Evolutionary conservation across 2,888 invertebrate species (phyloP).

Genomic region (Hyppa rectilinea): DNA sequence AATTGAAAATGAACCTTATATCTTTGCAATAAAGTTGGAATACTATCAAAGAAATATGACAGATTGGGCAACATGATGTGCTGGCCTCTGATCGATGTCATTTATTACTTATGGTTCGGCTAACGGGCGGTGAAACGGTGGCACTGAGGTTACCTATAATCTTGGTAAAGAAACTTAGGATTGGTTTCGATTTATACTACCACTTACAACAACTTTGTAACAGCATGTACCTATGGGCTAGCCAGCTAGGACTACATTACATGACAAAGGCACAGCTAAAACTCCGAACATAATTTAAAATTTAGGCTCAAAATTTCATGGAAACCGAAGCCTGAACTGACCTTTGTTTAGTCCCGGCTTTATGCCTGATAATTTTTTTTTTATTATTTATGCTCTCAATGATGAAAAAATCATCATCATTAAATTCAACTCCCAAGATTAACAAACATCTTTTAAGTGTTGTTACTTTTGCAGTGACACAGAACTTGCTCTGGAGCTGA

Average conservation of each 20-base stretch:
- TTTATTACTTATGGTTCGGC: not conserved
- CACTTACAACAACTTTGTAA: no score
- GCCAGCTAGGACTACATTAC: no score
- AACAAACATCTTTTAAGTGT: constrained; percentile 3
- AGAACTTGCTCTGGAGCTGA: constrained; percentile 91
- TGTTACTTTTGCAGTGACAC: constrained; percentile 85
- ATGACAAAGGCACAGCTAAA: not conserved
- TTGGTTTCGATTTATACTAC: not conserved
- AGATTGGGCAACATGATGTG: no score
- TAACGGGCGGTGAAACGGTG: not conserved
- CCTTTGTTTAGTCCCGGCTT: not conserved
- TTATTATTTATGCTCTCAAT: no score
- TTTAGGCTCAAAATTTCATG: not conserved
- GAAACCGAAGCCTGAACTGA: not conserved
- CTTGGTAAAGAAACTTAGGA: constrained; percentile 20
- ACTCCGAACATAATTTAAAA: no score
- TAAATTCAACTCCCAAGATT: no score
- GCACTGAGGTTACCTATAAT: constrained; percentile 6
- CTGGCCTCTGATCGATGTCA: no score
- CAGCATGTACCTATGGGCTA: not conserved
- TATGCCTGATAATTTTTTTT: no score
- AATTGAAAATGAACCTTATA: no score
- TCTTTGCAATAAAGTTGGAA: no score
- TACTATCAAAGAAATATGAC: no score
- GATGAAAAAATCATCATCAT: no score